phyloP scores from a whole-genome alignment of 2,888 invertebrate genomes.

The Tachina lurida region DNA sequence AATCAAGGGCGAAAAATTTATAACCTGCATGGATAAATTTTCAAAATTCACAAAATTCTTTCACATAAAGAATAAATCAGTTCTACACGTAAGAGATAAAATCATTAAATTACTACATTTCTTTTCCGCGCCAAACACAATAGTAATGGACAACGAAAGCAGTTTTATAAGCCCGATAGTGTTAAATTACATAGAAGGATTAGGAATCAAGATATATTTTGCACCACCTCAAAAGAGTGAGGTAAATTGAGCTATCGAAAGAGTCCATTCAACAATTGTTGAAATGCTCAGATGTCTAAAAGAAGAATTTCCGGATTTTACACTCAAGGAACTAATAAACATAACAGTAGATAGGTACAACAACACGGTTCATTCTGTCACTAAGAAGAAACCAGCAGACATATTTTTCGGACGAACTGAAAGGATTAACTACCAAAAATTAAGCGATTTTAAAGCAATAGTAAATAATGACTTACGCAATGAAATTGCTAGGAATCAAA shows the following conservation, averaged over 20 bases:
- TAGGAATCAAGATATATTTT: too few relatives aligned
- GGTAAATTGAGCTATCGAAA: too few relatives aligned
- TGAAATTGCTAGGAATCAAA: slow-evolving; percentile 36
- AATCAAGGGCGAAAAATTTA: too few relatives aligned
- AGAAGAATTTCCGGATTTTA: slow-evolving; percentile 31
- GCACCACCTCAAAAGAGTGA: too few relatives aligned
- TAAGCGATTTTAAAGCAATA: slow-evolving; percentile 8
- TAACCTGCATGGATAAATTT: neutral
- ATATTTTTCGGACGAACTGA: too few relatives aligned
- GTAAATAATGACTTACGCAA: slow-evolving; percentile 23
- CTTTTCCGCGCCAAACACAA: slow-evolving; percentile 10
- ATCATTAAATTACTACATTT: too few relatives aligned
- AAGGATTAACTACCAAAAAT: too few relatives aligned
- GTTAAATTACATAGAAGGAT: too few relatives aligned
- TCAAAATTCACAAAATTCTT: too few relatives aligned
- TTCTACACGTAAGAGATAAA: too few relatives aligned
- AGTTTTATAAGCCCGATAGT: neutral
- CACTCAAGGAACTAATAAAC: slow-evolving; percentile 10
- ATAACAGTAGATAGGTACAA: too few relatives aligned
- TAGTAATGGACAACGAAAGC: slow-evolving; percentile 8
- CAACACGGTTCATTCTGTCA: neutral
- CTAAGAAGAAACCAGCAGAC: slow-evolving; percentile 25
- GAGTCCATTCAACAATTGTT: slow-evolving; percentile 31
- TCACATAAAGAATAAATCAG: too few relatives aligned
- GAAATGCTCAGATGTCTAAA: slow-evolving; percentile 38